Conservation (phyloP, 2,888 invertebrate genomes). For the Malthinus seriepunctatus region DNA sequence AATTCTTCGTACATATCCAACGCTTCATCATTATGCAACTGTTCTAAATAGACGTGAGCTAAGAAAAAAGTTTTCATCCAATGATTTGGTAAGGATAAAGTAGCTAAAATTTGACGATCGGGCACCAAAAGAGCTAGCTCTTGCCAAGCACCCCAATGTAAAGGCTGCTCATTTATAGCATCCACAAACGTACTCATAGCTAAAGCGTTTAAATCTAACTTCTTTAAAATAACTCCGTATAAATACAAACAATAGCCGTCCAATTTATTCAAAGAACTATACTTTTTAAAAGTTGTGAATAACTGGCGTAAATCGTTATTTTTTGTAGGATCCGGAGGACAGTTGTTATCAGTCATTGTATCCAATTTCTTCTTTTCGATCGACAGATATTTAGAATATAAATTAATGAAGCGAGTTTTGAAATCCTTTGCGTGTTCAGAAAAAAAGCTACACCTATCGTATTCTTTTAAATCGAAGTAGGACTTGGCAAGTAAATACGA, state of each 20-base stretch:
- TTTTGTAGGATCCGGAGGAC: conserved; percentile 62
- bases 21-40: conserved; percentile 89
- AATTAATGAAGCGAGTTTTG: conserved; percentile 80
- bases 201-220: conserved; percentile 76
- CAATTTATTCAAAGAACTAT: conserved; percentile 63
- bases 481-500: conserved; percentile 79
- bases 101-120: conserved; percentile 70
- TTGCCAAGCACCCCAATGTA: conserved; percentile 95
- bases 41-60: conserved; percentile 86
- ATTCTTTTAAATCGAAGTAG: conserved; percentile 90
- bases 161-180: conserved; percentile 77
- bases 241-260: conserved; percentile 90
- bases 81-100: conserved; percentile 75
- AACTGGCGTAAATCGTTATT: conserved; percentile 61
- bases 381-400: conserved; percentile 85
- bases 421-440: conserved; percentile 70
- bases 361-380: conserved; percentile 89
- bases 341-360: conserved; percentile 66
- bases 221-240: conserved; percentile 89
- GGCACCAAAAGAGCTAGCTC: conserved; percentile 83
- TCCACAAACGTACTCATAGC: conserved; percentile 81
- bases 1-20: conserved; percentile 79
- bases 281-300: conserved; percentile 60
- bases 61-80: conserved; percentile 96
- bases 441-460: conserved; percentile 84